Evolutionary conservation across 2,888 invertebrate genomes (phyloP), one percentile per base, ranked within the genome.

Genomic region (Athalia circularis): DNA sequence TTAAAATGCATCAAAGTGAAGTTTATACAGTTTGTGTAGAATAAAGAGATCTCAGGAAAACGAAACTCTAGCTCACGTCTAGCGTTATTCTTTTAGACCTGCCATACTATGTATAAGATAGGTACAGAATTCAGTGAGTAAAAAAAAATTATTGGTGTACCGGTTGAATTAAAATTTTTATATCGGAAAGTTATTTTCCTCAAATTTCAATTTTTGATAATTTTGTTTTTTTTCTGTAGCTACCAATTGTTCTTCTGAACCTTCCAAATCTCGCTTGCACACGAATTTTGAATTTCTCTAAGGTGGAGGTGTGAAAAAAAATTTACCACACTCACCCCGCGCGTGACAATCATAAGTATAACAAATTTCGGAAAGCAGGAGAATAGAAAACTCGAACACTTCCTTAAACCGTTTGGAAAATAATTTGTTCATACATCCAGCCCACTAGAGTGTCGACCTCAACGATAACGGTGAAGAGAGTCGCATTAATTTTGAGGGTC

Each of bases 401-500:
- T 29, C 2, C 29, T 29, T 2, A 29, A 29, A 29, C 29, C 29
- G 29, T 29, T 29, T 29, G 0, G 29, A 29, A 29, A 29, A 29
- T 29, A 29, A 29, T 29, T 29, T 65, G 3, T 48, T 11, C 52
- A 57, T 8, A 13, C 15, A 8, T 59, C 47, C 59, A 59, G 5
- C n/a, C 50, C 57, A 43, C 4, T n/a, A n/a, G 43, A 47, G 29
- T 48, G 67, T 77, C 77, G 70, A 68, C 68, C 70, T 68, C 70
- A 48, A 70, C 67, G 52, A 59, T 61, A 67, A 65, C 59, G 77
- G 54, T n/a, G 61, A 68, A 59, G 72, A 61, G 43, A 48, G 68
- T 61, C 62, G 50, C 61, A 77, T 77, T 77, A 77, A 77, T 77
- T 77, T 77, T 77, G 59, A 77, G 77, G 77, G 70, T 77, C 70